phyloP scores from a whole-genome alignment of 2,113 vertebrate species.

The Nicator chloris region DNA sequence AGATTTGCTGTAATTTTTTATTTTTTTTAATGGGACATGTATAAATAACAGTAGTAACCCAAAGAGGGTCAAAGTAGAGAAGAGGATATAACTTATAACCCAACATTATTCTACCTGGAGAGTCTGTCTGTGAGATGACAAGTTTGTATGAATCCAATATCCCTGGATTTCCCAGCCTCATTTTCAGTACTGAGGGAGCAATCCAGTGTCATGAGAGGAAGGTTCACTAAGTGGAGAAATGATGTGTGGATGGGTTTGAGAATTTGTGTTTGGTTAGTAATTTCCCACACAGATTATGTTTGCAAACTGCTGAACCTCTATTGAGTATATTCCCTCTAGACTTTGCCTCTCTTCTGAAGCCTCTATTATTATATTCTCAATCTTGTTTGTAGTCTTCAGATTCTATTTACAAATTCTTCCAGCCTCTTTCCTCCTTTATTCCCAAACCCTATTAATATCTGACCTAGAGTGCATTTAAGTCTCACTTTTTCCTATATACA shows the following conservation, averaged over 20 bases:
- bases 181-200: background rate
- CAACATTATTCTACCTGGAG: background rate
- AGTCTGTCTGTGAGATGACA: background rate
- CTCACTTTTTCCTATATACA: background rate
- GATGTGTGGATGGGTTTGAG: background rate
- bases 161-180: background rate
- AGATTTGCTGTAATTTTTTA: background rate
- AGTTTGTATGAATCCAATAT: background rate
- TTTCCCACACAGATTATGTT: background rate
- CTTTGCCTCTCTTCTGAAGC: background rate
- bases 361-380: background rate
- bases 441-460: slow-evolving; percentile 8
- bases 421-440: background rate
- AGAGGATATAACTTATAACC: background rate
- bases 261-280: background rate
- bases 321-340: background rate
- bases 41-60: background rate
- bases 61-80: background rate
- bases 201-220: background rate
- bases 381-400: background rate
- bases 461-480: background rate
- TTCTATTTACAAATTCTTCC: background rate
- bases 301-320: background rate
- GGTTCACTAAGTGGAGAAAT: background rate
- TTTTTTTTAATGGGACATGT: background rate